A percentile compares a stretch with the other conserved stretches of the same genome.
phyloP scores from a whole-genome alignment of 2,113 vertebrate genomes.

The Ameiurus melas region DNA sequence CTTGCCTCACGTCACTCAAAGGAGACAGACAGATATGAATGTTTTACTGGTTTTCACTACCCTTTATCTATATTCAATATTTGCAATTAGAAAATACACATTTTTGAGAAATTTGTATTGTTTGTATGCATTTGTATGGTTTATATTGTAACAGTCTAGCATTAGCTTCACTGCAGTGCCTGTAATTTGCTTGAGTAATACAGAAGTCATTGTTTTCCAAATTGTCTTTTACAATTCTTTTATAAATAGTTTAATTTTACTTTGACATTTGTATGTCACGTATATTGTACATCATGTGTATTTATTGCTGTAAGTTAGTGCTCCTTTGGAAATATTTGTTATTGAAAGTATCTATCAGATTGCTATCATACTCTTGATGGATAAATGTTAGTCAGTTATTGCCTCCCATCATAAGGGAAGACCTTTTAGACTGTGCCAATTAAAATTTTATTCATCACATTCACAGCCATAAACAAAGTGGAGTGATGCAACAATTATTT shows the following conservation, averaged over 20 bases:
- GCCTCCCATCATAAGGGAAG: neutral
- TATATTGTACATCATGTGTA: neutral
- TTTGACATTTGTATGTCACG: neutral
- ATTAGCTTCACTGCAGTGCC: neutral
- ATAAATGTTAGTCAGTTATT: neutral
- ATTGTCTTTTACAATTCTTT: neutral
- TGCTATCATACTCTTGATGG: neutral
- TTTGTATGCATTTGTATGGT: too few species aligned
- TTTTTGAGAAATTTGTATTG: neutral
- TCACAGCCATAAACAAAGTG: too few species aligned
- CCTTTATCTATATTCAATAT: neutral
- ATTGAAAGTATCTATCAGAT: neutral
- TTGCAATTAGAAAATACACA: neutral
- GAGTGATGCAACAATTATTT: too few species aligned
- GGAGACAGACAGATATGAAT: too few species aligned
- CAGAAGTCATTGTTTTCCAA: neutral
- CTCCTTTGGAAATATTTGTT: neutral
- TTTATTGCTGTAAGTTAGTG: neutral
- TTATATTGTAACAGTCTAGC: neutral
- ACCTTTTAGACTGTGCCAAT: too few species aligned
- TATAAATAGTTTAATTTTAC: neutral
- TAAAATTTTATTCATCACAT: too few species aligned
- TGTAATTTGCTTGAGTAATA: neutral
- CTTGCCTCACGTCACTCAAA: too few species aligned
- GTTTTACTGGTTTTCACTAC: neutral